Evolutionary conservation across 1,140 invertebrate genomes (phyloP), one percentile per base, ranked within the genome.

Genomic region (Paraescarpia echinospica): DNA sequence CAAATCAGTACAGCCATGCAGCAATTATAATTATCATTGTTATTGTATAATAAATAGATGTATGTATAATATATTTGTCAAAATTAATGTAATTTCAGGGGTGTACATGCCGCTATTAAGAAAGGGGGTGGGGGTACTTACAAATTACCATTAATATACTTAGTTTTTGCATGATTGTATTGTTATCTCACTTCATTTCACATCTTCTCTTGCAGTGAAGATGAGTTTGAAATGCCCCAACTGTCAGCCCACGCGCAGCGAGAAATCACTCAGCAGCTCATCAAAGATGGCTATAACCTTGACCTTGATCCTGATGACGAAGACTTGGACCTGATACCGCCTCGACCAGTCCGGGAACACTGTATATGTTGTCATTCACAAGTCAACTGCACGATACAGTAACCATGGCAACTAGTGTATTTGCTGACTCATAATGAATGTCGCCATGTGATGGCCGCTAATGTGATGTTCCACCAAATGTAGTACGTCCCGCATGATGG

Each of bases 281-380:
- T 96, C 35, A 96, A 96, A 94, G 96, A 96, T 94, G 96, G 96
- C 34, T 96, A 96, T 93, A 95, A 96, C 94, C 94, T 96, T 93
- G 96, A 96, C 94, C 94, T 96, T 93, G 95, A 95, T 93, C 97
- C 96, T 14, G 97, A 97, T 94, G 97, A 97, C 94, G 97, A 97
- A 94, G 96, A 96, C 93, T 95, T 96, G 89, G 96, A 96, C 93
- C 95, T 96, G 14, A 96, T 96, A 93, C 96, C 96, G 51, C 96
- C 96, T 33, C 95, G 96, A 91, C 96, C 96, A 88, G 93, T 96
- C 33, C 94, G 95, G 94, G 95, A 96, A 92, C 93, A 96, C 93
- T 96, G 96, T 94, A 92, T 94, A 31, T 96, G 96, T 93, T 96
- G 96, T 88, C 77, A 92, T 35, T n/a, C 91, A 6, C 92, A 92